A percentile compares a stretch with the other conserved stretches of the same genome.
phyloP scores from a whole-genome alignment of 2,888 invertebrate genomes.

The Phengaris alcon region DNA sequence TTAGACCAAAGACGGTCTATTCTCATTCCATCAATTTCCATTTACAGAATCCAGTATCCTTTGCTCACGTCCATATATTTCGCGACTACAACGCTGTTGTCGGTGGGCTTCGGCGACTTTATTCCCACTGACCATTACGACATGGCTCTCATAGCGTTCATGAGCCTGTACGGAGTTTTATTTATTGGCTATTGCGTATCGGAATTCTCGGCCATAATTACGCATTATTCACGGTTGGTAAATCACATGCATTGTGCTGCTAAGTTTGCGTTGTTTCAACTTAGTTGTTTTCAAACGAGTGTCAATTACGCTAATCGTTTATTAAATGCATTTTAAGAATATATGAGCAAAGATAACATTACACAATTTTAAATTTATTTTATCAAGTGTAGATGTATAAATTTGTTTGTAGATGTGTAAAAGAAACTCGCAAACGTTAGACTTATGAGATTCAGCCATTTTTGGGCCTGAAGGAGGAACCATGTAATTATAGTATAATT shows the following conservation, averaged over 20 bases:
- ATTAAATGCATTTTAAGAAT: background rate
- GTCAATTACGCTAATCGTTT: background rate
- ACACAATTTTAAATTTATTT: too few species aligned
- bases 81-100: conserved; percentile 63
- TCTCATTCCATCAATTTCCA: background rate
- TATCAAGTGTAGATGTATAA: background rate
- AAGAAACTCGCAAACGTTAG: background rate
- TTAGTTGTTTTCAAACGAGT: background rate
- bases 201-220: conserved; percentile 73
- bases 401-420: background rate
- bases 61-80: conserved; percentile 68
- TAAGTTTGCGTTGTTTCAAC: conserved; percentile 16
- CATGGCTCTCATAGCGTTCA: conserved; percentile 65
- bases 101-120: conserved; percentile 73
- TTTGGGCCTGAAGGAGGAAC: background rate
- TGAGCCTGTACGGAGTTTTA: conserved; percentile 70
- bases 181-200: conserved; percentile 74
- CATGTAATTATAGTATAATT: too few species aligned
- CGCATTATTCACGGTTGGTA: conserved; percentile 66
- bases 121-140: conserved; percentile 66
- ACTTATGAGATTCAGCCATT: background rate
- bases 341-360: too few species aligned
- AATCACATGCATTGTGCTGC: conserved; percentile 11
- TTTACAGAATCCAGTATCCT: conserved; percentile 58
- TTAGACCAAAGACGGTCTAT: background rate